phyloP scores from a whole-genome alignment of 37 sponge, comb jelly and placozoan species.

The Ianthella basta region DNA sequence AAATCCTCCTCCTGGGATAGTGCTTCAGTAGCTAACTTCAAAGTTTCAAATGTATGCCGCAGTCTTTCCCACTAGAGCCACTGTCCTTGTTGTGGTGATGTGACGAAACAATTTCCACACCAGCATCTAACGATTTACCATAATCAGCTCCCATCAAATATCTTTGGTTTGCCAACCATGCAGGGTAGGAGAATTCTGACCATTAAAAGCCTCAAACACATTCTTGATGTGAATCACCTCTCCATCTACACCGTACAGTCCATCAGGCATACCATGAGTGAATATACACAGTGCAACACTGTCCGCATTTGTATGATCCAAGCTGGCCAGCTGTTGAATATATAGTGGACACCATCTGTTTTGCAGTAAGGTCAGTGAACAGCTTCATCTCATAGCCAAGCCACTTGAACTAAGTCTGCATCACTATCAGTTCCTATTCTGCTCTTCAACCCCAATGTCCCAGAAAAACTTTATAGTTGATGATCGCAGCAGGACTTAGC shows the following conservation, averaged over 20 bases:
- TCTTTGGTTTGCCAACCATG: no score
- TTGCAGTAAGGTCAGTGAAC: no score
- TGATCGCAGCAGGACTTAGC: conserved; percentile 31
- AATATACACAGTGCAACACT: conserved; percentile 65
- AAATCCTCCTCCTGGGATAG: no score
- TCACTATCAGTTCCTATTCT: conserved; percentile 27
- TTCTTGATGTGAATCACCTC: conserved; percentile 49
- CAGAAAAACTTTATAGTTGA: conserved; percentile 34
- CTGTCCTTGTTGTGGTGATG: conserved; percentile 8
- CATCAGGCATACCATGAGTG: conserved; percentile 76
- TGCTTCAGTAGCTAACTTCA: no score
- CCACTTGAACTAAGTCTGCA: conserved; percentile 11
- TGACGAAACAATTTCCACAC: not conserved
- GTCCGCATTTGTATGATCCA: conserved; percentile 69
- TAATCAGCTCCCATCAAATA: no score
- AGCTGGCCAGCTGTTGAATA: conserved; percentile 19
- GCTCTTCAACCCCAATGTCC: conserved; percentile 15
- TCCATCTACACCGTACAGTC: conserved; percentile 78
- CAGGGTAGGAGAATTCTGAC: no score
- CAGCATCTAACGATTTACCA: no score
- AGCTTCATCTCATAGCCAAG: no score
- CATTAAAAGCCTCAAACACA: no score
- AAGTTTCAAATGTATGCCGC: no score
- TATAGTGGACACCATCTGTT: not conserved
- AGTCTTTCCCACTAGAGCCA: no score